Percentiles rank a stretch among this genome's conserved stretches.
Evolutionary conservation across 1,140 invertebrate species (phyloP).

Genomic region (Mylabris phalerata): DNA sequence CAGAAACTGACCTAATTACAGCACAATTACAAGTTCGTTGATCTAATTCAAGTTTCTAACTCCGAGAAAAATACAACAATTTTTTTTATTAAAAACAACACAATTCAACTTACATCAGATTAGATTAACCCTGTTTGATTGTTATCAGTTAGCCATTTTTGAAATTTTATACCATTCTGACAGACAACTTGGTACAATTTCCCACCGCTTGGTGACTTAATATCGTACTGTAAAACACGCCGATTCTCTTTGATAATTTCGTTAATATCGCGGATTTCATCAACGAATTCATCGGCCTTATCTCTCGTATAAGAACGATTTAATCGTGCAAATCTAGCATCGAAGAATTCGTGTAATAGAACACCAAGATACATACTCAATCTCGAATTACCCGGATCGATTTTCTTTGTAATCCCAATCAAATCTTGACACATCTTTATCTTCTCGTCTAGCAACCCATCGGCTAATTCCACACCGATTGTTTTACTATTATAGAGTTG

Average conservation of each 20-base stretch:
- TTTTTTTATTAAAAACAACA: too few species aligned
- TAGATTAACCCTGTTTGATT: too few species aligned
- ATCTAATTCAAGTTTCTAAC: too few species aligned
- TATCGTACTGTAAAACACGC: background rate
- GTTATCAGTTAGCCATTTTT: too few species aligned
- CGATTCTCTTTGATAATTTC: background rate
- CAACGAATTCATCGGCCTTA: background rate
- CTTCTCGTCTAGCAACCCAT: background rate
- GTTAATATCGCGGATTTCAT: background rate
- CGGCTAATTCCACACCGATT: background rate
- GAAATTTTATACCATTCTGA: too few species aligned
- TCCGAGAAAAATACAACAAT: too few species aligned
- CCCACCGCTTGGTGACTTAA: background rate
- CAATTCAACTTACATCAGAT: too few species aligned
- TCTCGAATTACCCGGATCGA: background rate
- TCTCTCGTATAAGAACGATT: background rate
- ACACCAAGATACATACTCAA: background rate
- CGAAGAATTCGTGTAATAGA: conserved; percentile 2
- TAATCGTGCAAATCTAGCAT: background rate
- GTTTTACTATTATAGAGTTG: background rate
- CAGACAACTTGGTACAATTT: background rate
- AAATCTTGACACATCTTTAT: conserved; percentile 1
- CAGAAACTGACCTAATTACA: too few species aligned
- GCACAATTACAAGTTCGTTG: too few species aligned
- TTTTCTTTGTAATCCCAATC: background rate